Evolutionary conservation across 2,113 vertebrate genomes (phyloP), one percentile per base, ranked within the genome.

Genomic region (Vidua macroura): DNA sequence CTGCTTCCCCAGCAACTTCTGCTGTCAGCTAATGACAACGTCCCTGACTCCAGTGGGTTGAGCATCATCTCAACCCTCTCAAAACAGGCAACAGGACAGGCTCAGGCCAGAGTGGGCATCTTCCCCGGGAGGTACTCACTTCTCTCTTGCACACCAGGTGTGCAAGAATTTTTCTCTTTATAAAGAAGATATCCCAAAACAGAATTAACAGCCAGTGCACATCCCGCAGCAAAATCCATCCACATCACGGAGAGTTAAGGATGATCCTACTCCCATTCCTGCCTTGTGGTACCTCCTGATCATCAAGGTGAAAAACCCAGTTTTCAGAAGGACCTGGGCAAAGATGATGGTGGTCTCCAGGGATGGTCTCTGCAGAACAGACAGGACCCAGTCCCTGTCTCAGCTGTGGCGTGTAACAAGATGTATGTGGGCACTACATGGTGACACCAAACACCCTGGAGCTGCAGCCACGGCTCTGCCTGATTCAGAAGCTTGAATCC

Each of bases 291-390:
- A 53, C 39, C 52, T 78, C 18, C 82, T 63, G 27, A 59, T 19
- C 2, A 0, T 1, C 4, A 39, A 44, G 55, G n/a, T 1, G 12
- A 18, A 69, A 1, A 35, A n/a, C 13, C 11, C 5, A 0, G 2
- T 37, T 62, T 55, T 13, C 55, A 21, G 44, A 37, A 94, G 44
- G 31, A 53, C 24, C 9, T 15, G 31, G 30, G 25, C 6, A 9
- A 72, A 60, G 44, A n/a, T 7, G 48, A 30, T 7, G 24, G 23
- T 52, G 35, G 31, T 73, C 49, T 72, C 22, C 78, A 84, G 39
- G 30, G 74, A 74, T 4, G 6, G 21, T 48, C 8, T 14, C 46
- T 27, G 60, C 82, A 70, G 46, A 1, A 3, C 25, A 67, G 48
- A 37, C 28, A 39, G 72, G 55, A 75, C 21, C 33, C 41, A 28